These are phyloP conservation scores for Sebastes steindachneri DNA, from an alignment of 2,797 vertebrate species.

Conservation along the genomic window DNA sequence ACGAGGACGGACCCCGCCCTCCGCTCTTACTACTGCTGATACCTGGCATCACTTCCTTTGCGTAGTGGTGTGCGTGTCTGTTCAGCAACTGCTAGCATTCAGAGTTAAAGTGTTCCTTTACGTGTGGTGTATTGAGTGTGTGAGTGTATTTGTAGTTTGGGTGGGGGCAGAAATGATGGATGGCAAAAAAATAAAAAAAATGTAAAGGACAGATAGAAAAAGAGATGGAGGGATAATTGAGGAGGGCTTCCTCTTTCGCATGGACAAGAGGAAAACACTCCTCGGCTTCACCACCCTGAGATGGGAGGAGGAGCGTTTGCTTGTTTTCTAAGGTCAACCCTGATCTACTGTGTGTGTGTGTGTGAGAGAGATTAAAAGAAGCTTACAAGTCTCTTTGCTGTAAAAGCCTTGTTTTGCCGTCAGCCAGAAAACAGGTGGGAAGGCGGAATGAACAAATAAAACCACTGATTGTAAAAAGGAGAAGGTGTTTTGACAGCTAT, in stretches of 20 bases:
- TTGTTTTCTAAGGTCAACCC: constrained; percentile 27
- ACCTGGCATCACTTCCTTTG: constrained; percentile 80
- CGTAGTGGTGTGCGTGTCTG: neutral
- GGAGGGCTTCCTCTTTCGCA: neutral
- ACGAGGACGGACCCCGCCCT: constrained; percentile 81
- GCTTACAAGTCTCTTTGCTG: constrained; percentile 15
- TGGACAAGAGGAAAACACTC: neutral
- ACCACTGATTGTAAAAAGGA: constrained; percentile 22
- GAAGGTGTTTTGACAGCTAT: neutral
- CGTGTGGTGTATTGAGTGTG: neutral
- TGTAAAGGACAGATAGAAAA: neutral
- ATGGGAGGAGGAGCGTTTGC: neutral
- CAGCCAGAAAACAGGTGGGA: constrained; percentile 28
- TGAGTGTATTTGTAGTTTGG: neutral
- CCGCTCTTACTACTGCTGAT: constrained; percentile 81
- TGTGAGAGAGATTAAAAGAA: constrained; percentile 20
- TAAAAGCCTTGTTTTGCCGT: constrained; percentile 36
- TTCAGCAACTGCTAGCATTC: constrained; percentile 31
- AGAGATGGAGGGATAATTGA: neutral
- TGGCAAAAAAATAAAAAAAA: neutral
- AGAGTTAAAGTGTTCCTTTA: neutral
- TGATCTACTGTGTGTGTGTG: constrained; percentile 8
- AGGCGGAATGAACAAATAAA: constrained; percentile 13
- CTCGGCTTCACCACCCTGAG: neutral
- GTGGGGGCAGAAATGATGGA: neutral